These are phyloP conservation scores for Vulpes lagopus DNA, from an alignment of 2,113 vertebrate species.

Conservation along the genomic window DNA sequence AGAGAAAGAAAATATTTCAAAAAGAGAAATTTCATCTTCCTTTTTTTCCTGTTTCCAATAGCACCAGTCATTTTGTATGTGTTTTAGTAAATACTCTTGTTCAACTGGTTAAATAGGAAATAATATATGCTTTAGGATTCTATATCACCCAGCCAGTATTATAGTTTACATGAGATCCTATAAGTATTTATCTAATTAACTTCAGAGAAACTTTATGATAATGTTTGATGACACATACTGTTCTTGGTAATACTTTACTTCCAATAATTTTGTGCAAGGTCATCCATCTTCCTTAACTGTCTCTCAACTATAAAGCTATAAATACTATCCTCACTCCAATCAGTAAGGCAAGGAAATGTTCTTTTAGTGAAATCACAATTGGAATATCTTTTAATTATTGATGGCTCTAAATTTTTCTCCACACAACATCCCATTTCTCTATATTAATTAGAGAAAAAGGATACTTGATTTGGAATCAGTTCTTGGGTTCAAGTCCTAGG, in stretches of 20 bases:
- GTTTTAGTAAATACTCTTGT: neutral
- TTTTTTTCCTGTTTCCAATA: neutral
- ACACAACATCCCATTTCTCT: neutral
- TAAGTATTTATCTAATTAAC: neutral
- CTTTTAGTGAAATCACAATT: neutral
- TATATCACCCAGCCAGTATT: neutral
- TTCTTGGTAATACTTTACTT: conserved; percentile 36
- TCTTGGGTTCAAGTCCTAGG: neutral
- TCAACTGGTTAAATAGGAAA: neutral
- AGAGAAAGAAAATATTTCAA: neutral
- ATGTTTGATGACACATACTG: neutral
- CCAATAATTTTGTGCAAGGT: neutral
- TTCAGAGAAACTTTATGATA: neutral
- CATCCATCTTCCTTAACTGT: neutral
- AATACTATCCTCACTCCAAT: neutral
- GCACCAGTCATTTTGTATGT: neutral
- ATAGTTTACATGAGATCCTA: neutral
- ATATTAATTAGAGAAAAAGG: neutral
- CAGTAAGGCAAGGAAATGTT: neutral
- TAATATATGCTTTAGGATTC: neutral
- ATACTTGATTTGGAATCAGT: neutral
- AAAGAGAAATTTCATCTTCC: neutral
- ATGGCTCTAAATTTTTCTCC: neutral
- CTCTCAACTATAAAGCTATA: neutral
- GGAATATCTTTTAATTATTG: neutral